Evolutionary conservation across 2,888 invertebrate genomes (phyloP), one percentile per base, ranked within the genome.

Genomic region (Panzeria rudis): DNA sequence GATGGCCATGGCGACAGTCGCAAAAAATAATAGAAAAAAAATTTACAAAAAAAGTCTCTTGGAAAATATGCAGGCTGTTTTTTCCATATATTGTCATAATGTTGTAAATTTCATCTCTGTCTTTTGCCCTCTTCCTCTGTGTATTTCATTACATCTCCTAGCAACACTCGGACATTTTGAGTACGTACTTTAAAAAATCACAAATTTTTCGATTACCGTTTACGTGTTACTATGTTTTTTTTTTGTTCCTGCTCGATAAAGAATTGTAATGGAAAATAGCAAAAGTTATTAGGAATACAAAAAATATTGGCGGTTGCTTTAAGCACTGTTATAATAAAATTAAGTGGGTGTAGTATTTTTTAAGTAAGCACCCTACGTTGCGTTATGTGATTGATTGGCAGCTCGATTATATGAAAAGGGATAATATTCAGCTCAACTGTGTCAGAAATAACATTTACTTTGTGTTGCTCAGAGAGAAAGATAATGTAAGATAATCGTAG

Each of bases 81-180:
- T 52, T 69, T n/a, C 61, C 81, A 82, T 82, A 82, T 82, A 75
- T 79, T 85, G 85, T 79, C 82, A 85, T 85, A 82, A 85, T 82
- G 66, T 82, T 85, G 64, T 73, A 61, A 76, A 84, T 75, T 73
- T 64, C 66, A 47, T 64, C 11, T 64, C 50, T 25, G 50, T n/a
- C 11, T 35, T 35, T 52, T 29, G 17, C 52, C 20, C 15, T 7
- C 11, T 47, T 44, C 17, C 52, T 20, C 62, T 20, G 3, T 9
- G n/a, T 9, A 5, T 25, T 61, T n/a, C 20, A 2, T 9, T 35
- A 11, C 25, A 3, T 17, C 20, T 50, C 7, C 4, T 2, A 61
- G 35, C 13, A 54, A 3, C 41, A 44, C 44, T 38, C 38, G 38
- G 68, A 75, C 81, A 69, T 69, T 75, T 50, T 17, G 78, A 82